These are phyloP conservation scores for Epinotia brunnichana DNA, from an alignment of 2,888 invertebrate genomes.

Conservation along the genomic window DNA sequence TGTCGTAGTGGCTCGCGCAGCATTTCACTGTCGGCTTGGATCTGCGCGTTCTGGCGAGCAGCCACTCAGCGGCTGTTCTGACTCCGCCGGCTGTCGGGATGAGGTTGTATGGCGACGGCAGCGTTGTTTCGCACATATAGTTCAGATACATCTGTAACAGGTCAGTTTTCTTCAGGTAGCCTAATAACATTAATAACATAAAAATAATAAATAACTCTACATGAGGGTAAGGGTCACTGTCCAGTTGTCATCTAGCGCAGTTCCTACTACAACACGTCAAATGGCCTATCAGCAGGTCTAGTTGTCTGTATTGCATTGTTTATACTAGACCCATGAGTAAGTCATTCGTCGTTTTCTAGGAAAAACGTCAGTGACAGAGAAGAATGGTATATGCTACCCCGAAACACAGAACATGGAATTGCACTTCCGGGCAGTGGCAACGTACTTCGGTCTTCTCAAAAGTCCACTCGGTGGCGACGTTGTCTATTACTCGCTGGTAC, in stretches of 20 bases:
- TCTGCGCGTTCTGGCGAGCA: conserved; percentile 65
- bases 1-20: not conserved
- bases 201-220: too few species aligned
- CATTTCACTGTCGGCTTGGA: not conserved
- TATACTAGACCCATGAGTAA: too few species aligned
- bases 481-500: conserved; percentile 87
- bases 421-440: not conserved
- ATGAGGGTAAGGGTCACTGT: not conserved
- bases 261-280: too few species aligned
- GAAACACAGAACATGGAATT: too few species aligned
- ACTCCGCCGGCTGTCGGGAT: conserved; percentile 84
- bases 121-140: conserved; percentile 87
- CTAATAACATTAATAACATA: too few species aligned
- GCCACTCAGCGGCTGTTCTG: conserved; percentile 74
- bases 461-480: conserved; percentile 89
- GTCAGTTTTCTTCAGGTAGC: not conserved
- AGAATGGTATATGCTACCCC: too few species aligned
- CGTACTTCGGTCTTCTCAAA: conserved; percentile 87
- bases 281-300: not conserved
- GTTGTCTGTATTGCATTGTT: not conserved
- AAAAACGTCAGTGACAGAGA: too few species aligned
- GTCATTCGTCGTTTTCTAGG: too few species aligned
- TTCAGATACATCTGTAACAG: conserved; percentile 85
- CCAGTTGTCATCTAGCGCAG: too few species aligned
- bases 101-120: conserved; percentile 89